These are phyloP conservation scores for Enteromius thamalakanensis DNA, from an alignment of 2,797 vertebrate species.

Conservation along the genomic window DNA sequence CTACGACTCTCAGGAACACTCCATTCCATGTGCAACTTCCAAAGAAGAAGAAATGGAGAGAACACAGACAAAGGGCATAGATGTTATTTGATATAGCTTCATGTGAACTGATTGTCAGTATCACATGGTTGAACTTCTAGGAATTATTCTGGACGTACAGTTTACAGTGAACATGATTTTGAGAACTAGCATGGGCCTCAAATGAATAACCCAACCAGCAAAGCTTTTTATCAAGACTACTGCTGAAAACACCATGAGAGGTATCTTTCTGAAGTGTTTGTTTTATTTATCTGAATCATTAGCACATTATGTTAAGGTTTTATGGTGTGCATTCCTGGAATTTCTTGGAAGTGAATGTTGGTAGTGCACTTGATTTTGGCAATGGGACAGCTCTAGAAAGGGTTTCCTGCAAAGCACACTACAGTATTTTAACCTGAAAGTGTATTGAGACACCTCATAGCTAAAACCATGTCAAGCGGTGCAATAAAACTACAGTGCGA, in stretches of 20 bases:
- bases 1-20: slow-evolving; percentile 16
- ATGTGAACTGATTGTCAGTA: slow-evolving; percentile 10
- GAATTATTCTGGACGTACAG: not conserved
- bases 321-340: not conserved
- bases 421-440: not conserved
- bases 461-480: not conserved
- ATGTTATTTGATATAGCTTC: slow-evolving; percentile 9
- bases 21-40: slow-evolving; percentile 36
- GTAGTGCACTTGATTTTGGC: not conserved
- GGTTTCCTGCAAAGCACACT: not conserved
- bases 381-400: not conserved
- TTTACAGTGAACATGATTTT: not conserved
- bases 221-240: not conserved
- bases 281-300: not conserved
- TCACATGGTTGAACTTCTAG: slow-evolving; percentile 5
- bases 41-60: slow-evolving; percentile 23
- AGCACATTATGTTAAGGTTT: not conserved
- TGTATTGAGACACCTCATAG: not conserved
- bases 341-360: not conserved
- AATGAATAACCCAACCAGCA: not conserved
- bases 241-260: not conserved
- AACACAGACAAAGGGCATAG: not conserved
- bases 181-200: not conserved
- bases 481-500: not conserved
- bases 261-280: not conserved